A percentile compares a stretch with the other conserved stretches of the same genome.
These are phyloP conservation scores for Condylura cristata DNA, from an alignment of 2,113 vertebrate species.

Conservation along the genomic window DNA sequence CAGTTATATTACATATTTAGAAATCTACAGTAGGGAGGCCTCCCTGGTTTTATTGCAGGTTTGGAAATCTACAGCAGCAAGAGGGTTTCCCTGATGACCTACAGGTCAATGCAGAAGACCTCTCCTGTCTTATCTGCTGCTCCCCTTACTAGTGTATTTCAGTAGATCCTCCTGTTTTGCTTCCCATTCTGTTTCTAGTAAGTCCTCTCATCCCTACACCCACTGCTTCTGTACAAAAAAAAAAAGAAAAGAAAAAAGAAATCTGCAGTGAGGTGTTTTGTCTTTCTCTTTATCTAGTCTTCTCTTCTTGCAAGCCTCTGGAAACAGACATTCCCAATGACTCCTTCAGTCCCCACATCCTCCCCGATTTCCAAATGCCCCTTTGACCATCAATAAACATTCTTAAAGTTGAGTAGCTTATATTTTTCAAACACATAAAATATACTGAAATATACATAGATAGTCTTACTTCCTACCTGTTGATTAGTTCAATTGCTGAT, in stretches of 20 bases:
- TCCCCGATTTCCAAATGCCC: rapidly evolving
- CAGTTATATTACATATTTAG: background rate
- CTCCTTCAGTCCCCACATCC: background rate
- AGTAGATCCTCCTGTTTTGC: too few species aligned
- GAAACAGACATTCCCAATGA: background rate
- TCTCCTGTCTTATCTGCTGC: too few species aligned
- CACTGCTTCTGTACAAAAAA: too few species aligned
- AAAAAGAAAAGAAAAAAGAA: background rate
- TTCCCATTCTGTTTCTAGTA: too few species aligned
- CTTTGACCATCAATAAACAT: background rate
- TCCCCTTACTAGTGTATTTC: too few species aligned
- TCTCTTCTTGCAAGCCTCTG: background rate
- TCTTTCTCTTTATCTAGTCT: background rate
- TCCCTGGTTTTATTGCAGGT: too few species aligned
- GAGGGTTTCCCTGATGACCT: too few species aligned
- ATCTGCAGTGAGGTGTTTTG: background rate
- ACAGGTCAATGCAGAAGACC: too few species aligned
- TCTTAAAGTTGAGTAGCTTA: too few species aligned
- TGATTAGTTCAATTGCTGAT: background rate
- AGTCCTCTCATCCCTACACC: too few species aligned
- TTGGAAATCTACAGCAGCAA: too few species aligned
- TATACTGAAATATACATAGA: background rate
- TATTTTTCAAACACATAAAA: background rate
- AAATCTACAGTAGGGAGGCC: background rate
- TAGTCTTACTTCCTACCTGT: background rate